Evolutionary conservation across 2,113 vertebrate species (phyloP).

Genomic region (Ramphastos sulfuratus): DNA sequence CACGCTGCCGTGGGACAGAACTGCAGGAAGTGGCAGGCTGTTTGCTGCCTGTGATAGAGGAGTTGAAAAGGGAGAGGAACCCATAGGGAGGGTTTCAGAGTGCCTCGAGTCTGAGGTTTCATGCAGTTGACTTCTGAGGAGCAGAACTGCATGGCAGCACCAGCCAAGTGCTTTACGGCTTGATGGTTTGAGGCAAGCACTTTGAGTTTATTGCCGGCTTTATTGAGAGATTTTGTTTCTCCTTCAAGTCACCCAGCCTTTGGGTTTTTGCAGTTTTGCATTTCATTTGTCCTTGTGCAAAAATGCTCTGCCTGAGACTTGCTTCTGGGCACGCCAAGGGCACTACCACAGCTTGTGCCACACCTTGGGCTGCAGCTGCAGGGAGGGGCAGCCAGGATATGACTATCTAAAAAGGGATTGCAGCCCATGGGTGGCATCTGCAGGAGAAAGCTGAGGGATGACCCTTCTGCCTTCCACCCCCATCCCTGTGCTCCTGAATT

Average conservation of each 20-base stretch:
- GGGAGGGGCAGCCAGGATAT: too few species aligned
- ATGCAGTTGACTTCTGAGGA: accelerated
- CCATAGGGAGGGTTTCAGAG: neutral
- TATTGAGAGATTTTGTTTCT: constrained; percentile 4
- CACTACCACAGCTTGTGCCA: too few species aligned
- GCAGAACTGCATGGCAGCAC: accelerated
- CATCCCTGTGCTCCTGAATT: too few species aligned
- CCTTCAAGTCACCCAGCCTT: constrained; percentile 5
- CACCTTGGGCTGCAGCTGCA: too few species aligned
- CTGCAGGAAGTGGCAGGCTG: too few species aligned
- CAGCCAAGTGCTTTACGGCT: neutral
- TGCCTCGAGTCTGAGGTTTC: accelerated
- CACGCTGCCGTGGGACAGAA: accelerated
- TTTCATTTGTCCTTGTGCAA: neutral
- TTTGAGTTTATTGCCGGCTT: neutral
- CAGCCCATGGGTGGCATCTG: too few species aligned
- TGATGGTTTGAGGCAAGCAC: neutral
- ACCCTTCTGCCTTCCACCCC: too few species aligned
- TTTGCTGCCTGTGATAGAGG: neutral
- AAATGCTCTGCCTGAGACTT: too few species aligned
- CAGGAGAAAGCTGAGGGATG: too few species aligned
- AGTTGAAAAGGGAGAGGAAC: neutral
- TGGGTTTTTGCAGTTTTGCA: neutral
- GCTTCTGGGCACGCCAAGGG: too few species aligned
- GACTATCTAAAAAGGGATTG: too few species aligned